Percentiles rank a stretch among this genome's conserved stretches.
Evolutionary conservation across 2,888 invertebrate species (phyloP).

Genomic region (Cephonodes hylas): DNA sequence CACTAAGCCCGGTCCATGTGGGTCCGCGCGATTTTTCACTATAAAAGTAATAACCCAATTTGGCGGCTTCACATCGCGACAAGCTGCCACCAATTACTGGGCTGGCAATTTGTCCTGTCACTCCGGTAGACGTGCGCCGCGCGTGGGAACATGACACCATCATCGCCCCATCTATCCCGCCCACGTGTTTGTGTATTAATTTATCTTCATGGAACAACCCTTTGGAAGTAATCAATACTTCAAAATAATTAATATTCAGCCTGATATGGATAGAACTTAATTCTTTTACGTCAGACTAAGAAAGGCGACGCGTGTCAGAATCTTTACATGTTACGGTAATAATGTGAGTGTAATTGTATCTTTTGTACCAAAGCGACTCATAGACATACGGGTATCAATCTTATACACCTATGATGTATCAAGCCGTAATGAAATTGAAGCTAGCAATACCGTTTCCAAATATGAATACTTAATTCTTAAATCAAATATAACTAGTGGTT

Average conservation of each 20-base stretch:
- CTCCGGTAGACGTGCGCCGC: slow-evolving; percentile 35
- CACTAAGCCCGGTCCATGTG: slow-evolving; percentile 16
- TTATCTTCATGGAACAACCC: not conserved
- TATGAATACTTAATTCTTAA: too few species aligned
- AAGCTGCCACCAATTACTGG: slow-evolving; percentile 51
- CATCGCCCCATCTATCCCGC: slow-evolving; percentile 17
- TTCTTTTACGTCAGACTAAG: too few species aligned
- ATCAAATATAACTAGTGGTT: too few species aligned
- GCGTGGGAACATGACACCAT: slow-evolving; percentile 40
- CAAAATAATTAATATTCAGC: not conserved
- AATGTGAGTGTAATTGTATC: too few species aligned
- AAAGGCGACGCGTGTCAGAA: too few species aligned
- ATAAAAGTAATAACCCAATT: slow-evolving; percentile 41
- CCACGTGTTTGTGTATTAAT: not conserved
- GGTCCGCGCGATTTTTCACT: slow-evolving; percentile 35
- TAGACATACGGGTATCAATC: too few species aligned
- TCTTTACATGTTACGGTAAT: too few species aligned
- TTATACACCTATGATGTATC: too few species aligned
- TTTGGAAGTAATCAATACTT: not conserved
- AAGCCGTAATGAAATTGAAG: too few species aligned
- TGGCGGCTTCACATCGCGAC: slow-evolving; percentile 39
- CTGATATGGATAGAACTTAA: not conserved
- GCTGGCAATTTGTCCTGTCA: slow-evolving; percentile 54
- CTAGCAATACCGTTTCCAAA: too few species aligned
- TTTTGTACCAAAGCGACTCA: too few species aligned